Conservation (phyloP, 2,113 vertebrate genomes). For the Calidris pygmaea region DNA sequence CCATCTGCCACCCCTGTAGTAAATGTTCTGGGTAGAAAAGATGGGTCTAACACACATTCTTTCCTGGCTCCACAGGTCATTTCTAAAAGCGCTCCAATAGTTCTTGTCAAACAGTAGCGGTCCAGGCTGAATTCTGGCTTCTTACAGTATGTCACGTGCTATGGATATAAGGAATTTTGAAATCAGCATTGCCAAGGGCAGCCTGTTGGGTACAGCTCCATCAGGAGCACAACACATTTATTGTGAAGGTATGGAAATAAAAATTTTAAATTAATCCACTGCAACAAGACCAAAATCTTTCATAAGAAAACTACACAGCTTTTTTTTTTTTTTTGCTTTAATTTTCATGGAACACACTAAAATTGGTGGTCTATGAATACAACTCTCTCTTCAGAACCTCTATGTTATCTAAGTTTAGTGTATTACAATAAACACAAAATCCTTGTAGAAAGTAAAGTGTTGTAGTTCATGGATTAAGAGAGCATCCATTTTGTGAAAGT, state of each 20-base stretch:
- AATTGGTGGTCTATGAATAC: background rate
- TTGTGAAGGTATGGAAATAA: background rate
- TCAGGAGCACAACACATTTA: background rate
- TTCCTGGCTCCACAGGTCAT: background rate
- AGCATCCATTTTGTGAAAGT: background rate
- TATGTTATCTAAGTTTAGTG: background rate
- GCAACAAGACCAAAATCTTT: background rate
- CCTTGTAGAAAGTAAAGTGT: background rate
- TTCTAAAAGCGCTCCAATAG: background rate
- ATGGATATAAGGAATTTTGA: background rate
- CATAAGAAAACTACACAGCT: background rate
- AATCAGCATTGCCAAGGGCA: background rate
- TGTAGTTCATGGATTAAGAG: background rate
- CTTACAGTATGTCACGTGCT: accelerated
- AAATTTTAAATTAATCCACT: background rate
- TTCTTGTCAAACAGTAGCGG: background rate
- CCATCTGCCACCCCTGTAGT: accelerated
- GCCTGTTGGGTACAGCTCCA: background rate
- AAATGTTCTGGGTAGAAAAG: background rate
- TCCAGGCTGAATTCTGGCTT: background rate
- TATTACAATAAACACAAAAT: background rate
- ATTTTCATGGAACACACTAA: background rate
- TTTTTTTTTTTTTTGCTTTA: background rate
- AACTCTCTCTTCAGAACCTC: background rate
- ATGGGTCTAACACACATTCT: background rate